Base-by-base conservation (phyloP, 2,113 vertebrate genomes). In the Triplophysa tibetana region DNA sequence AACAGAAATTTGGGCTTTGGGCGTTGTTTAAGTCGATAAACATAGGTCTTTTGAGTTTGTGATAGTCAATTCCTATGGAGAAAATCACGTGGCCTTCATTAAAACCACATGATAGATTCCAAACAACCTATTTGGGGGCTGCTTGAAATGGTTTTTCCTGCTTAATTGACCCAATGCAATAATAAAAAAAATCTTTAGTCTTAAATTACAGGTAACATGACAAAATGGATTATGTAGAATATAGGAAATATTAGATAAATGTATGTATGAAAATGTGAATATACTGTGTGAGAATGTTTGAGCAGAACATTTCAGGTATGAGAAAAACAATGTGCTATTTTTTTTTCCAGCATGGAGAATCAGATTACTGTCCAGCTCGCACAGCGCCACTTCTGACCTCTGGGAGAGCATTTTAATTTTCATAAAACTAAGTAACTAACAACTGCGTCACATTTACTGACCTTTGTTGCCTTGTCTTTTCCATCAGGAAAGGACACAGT, bases 341-440 rank as follows among this genome's bases (percentile, higher is more conserved):
- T 77, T 54, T 50, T 60, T 23, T 72, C 54, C 24, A 75, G 61
- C 16, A 43, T n/a, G 8, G 60, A 73, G 54, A 73, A 80, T 43
- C 60, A 2, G 69, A 80, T 65, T 80, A 73, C 61, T 2, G n/a
- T 58, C 29, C 41, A n/a, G 21, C 56, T 75, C 10, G 48, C 26
- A 45, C 75, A 58, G 63, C 9, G 38, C 23, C 52, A 50, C 6
- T 67, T 78, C 45, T 73, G 78, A 84, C 52, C 38, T 62, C 38
- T 8, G 38, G 9, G 10, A 65, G 54, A 61, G 78, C 26, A 81
- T 86, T 83, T 89, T 87, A 68, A 88, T 89, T 89, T 85, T 80
- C 66, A 79, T 88, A 86, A 88, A 87, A 85, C 70, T 38, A 38
- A 38, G 33, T 38, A 38, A 38, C 33, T 75, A 38, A 72, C 9